These are phyloP conservation scores for Trichomycterus rosablanca DNA, from an alignment of 2,113 vertebrate species.

Conservation along the genomic window DNA sequence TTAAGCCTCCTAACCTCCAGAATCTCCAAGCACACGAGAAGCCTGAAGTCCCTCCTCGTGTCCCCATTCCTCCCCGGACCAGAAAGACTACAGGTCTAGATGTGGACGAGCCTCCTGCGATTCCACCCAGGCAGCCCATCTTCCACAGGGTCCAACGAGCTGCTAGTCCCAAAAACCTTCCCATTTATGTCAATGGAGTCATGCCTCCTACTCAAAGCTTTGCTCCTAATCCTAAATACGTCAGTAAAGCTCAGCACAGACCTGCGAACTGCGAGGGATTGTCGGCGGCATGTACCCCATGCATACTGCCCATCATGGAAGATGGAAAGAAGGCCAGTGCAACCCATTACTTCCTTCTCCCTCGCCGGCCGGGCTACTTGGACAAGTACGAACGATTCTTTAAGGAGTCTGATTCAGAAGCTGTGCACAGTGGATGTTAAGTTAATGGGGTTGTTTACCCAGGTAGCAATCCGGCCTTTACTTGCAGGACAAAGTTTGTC, in stretches of 20 bases:
- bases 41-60: slow-evolving; percentile 83
- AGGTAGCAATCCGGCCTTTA: slow-evolving; percentile 40
- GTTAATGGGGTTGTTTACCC: slow-evolving; percentile 51
- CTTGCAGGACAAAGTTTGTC: slow-evolving; percentile 12
- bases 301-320: slow-evolving; percentile 93
- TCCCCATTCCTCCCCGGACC: slow-evolving; percentile 79
- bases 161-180: slow-evolving; percentile 89
- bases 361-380: slow-evolving; percentile 73
- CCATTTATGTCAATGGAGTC: slow-evolving; percentile 89
- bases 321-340: slow-evolving; percentile 88
- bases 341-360: slow-evolving; percentile 94
- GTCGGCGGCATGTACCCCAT: slow-evolving; percentile 63
- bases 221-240: slow-evolving; percentile 92
- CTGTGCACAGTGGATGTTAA: slow-evolving; percentile 40
- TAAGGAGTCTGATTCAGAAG: slow-evolving; percentile 64
- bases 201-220: slow-evolving; percentile 98
- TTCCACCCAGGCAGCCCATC: slow-evolving; percentile 85
- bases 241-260: slow-evolving; percentile 84
- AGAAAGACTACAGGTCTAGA: slow-evolving; percentile 68
- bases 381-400: slow-evolving; percentile 78
- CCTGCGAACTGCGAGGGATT: slow-evolving; percentile 78
- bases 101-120: slow-evolving; percentile 84
- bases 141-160: slow-evolving; percentile 80
- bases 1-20: slow-evolving; percentile 62
- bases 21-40: slow-evolving; percentile 68